These are phyloP conservation scores for Nycticorax nycticorax DNA, from an alignment of 2,113 vertebrate genomes.

Conservation along the genomic window DNA sequence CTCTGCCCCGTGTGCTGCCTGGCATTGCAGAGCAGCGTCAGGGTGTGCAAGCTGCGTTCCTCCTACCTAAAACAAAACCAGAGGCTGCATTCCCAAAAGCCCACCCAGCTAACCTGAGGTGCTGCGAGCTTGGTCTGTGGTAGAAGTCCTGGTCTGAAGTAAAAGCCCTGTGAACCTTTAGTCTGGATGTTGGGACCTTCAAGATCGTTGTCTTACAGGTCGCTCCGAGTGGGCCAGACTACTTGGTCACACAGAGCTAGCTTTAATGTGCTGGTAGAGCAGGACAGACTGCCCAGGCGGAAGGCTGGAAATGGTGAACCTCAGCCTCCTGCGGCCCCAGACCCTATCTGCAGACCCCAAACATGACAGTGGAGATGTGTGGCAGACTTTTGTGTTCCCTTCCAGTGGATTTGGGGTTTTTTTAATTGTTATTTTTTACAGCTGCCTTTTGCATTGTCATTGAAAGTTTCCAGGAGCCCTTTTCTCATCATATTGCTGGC, in stretches of 20 bases:
- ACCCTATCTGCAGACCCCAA: neutral
- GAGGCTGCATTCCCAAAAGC: neutral
- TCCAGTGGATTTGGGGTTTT: neutral
- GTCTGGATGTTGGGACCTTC: neutral
- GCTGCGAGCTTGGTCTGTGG: neutral
- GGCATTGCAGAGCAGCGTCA: neutral
- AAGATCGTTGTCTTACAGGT: neutral
- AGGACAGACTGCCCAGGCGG: neutral
- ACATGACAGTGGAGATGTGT: neutral
- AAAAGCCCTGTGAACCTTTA: neutral
- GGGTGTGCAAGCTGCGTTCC: neutral
- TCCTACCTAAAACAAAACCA: neutral
- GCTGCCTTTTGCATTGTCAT: neutral
- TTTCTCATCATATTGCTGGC: neutral
- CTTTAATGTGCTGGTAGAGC: neutral
- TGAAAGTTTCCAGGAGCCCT: neutral
- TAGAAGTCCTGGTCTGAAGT: neutral
- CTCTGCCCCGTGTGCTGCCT: neutral
- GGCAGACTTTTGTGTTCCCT: neutral
- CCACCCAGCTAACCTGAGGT: fast-evolving
- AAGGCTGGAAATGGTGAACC: neutral
- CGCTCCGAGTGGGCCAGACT: neutral
- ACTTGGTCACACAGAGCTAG: neutral
- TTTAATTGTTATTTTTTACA: neutral
- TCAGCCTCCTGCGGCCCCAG: neutral